Evolutionary conservation across 2,797 vertebrate genomes (phyloP), one percentile per base, ranked within the genome.

Genomic region (Arrhamphus sclerolepis): DNA sequence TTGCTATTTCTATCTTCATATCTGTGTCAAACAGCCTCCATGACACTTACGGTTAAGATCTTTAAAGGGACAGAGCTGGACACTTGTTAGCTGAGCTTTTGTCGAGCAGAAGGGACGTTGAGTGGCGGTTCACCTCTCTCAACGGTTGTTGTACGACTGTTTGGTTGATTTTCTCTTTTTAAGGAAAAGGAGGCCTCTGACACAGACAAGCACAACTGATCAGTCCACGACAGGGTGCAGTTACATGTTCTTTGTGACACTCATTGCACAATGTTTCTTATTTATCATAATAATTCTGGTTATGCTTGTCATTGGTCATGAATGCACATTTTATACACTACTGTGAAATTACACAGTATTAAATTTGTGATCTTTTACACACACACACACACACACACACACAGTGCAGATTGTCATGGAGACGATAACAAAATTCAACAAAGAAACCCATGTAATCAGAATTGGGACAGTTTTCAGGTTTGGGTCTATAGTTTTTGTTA

Each of bases 1-100:
- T 50, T 63, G 48, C 81, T 86, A 89, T 87, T 89, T 87, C 79
- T 78, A 80, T 85, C 77, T 70, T 52, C 70, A 75, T 80, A 87
- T 81, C 76, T 65, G 72, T 87, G 86, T 84, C 84, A 82, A 49
- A 67, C 66, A 53, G 72, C 56, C 19, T 63, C 58, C 57, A 70
- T 72, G 70, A 62, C 62, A 42, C 63, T 28, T 62, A 31, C 49
- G 38, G 54, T 29, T 49, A 34, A 21, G 58, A 20, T 72, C 46
- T 74, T 72, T 38, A 62, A 75, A 68, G 39, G 28, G 68, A 24
- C 41, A 16, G 44, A 59, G 53, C 62, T 75, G 51, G 65, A 62
- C 66, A 46, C 44, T 18, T 43, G 52, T 40, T 48, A 38, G 66
- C 43, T 44, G 46, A 72, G 62, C 56, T 49, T 21, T 34, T 24